Base-by-base conservation (phyloP, 2,888 invertebrate genomes). In the Clistopyga incitator region DNA sequence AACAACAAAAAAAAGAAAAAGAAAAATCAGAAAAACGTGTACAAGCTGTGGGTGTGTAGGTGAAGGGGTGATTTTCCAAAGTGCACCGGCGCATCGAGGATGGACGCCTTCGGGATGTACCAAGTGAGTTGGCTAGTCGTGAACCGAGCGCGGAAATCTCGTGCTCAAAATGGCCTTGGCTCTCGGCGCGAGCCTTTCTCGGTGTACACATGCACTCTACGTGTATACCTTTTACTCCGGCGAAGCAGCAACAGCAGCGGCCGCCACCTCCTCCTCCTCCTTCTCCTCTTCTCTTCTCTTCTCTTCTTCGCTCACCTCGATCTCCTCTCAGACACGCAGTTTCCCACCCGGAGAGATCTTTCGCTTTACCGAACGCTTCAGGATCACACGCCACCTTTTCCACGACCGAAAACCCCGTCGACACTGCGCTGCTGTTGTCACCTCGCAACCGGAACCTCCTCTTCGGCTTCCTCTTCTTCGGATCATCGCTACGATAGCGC, bases 101-200 rank as follows among this genome's bases (percentile, higher is more conserved):
- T 93, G 93, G 92, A 93, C 91, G 90, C 92, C 89, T 93, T 90
- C 89, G 92, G 92, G 89, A 92, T 93, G 90, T 93, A 92, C 85
- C 93, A 92, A 92, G 93, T 93, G 92, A 93, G 93, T 93, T 81
- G 64, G 54, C 61, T 15, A 15, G 18, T 15, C 13, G 56, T 56
- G 67, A 56, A 71, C 72, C 72, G 79, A 70, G 78, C 86, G 84
- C 81, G 86, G 85, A 84, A 85, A 87, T 87, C 83, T 85, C 86
- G 85, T 84, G 76, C 89, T 89, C 88, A 89, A 90, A 90, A 89
- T 91, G 90, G 90, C 90, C 90, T 90, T 90, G 90, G 87, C 78
- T 85, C 81, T 78, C 84, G 80, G 81, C 85, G 81, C 84, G 85
- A 84, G 85, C 86, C 86, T 86, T 86, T 86, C 86, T 85, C 86